Evolutionary conservation across 2,113 vertebrate genomes (phyloP), one percentile per base, ranked within the genome.

Genomic region (Microcebus griseorufus): DNA sequence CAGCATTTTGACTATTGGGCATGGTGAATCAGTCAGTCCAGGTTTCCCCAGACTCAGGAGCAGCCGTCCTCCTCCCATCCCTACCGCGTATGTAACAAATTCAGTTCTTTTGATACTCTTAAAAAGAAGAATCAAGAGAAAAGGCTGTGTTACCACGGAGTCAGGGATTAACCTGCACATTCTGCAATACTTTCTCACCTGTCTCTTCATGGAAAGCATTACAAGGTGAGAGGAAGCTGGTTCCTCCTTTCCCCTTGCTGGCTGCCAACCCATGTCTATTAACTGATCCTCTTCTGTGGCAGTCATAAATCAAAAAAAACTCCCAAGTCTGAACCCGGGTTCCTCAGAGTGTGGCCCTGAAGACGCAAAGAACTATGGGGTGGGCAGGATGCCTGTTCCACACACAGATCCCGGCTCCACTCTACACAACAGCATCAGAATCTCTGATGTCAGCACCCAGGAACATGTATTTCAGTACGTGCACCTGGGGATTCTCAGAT

Each of bases 61-160:
- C 82, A 29, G 51, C 9, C 18, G 34, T 90, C 60, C 73, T 82
- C 12, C n/a, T 55, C 42, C 62, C 64, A 29, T 20, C 25, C 25
- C 55, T 53, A n/a, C 73, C 51, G 62, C 23, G 39, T 39, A 55
- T 4, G 27, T 51, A 84, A 73, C 34, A 73, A 69, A 75, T 39
- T 42, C 64, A 27, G 14, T 32, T 55, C 12, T 51, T 73, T 14
- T 70, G 62, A 85, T 92, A 32, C 73, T 79, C 25, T n/a, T 75
- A 67, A 76, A 90, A 80, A 62, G 48, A 65, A 64, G 88, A 42
- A 53, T n/a, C 20, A 65, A 87, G 75, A 62, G 27, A 60, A 89
- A 67, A 78, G 42, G 2, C 48, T 48, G 6, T 53, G 53, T 69
- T 23, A 70, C 7, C 20, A 27, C 32, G 51, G 0, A 39, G 5